Base-by-base conservation (phyloP, 2,113 vertebrate genomes). In the Jaculus jaculus region DNA sequence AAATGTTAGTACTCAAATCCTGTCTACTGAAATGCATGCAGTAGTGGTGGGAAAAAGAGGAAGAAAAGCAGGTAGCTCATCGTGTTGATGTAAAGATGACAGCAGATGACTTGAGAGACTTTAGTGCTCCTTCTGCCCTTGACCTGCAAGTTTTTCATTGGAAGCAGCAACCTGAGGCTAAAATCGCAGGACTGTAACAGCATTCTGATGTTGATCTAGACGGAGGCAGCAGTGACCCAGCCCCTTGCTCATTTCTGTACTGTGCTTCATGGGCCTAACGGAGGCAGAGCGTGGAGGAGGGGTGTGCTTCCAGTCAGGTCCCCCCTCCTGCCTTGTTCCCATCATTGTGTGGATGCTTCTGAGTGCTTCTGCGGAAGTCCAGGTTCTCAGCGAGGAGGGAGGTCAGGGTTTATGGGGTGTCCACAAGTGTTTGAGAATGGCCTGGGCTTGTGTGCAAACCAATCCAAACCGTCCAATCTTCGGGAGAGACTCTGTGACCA, bases 11-110 rank as follows among this genome's bases (percentile, higher is more conserved):
- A 61, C 16, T 92, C 68, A 80, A 23, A 69, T 42, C 30, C 34
- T 73, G 21, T 28, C 60, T 72, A 2, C 37, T 92, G 88, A 84
- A 69, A 69, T 97, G 92, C 95, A 96, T 87, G 84, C 91, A 69
- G 72, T 91, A 89, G 95, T 82, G 84, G 84, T 79, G 92, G 82
- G 54, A 65, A 84, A 68, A 51, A 47, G 39, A 93, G 83, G 78
- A 58, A 12, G 68, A 79, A 69, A 47, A 11, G 69, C 42, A 75
- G 21, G 5, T 24, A 23, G 65, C 39, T 72, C 1, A 6, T 61
- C 73, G 34, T 42, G 65, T 61, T 32, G 5, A 23, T 74, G 17
- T 5, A 47, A 68, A 91, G 78, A 51, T 42, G 23, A 16, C 0
- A 73, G 71, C 42, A 60, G 81, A 58, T 84, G n/a, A 86, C 74